Conservation (phyloP, 2,888 invertebrate genomes). For the Pammene aurita region DNA sequence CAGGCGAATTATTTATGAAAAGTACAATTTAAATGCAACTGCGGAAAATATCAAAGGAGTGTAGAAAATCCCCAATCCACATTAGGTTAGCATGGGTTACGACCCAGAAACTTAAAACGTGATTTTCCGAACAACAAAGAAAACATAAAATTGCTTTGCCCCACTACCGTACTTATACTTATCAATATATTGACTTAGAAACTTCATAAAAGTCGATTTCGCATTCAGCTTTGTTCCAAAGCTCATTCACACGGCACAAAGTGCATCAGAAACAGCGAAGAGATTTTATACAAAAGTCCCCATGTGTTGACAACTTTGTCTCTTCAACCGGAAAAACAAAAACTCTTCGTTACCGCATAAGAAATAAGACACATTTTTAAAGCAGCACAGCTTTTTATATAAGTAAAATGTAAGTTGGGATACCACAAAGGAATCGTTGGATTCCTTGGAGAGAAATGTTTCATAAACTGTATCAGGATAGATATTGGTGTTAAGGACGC, state of each 20-base stretch:
- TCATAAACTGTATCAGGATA: slow-evolving; percentile 34
- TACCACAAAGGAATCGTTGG: slow-evolving; percentile 25
- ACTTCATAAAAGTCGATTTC: slow-evolving; percentile 28
- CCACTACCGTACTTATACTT: no score
- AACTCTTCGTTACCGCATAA: not conserved
- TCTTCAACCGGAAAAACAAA: not conserved
- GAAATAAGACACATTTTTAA: not conserved
- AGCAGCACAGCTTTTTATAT: not conserved
- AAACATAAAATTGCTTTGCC: no score
- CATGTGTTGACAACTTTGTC: slow-evolving; percentile 18
- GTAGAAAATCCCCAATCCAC: no score
- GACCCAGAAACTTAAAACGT: no score
- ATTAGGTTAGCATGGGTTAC: no score
- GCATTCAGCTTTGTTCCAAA: slow-evolving; percentile 31
- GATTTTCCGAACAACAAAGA: no score
- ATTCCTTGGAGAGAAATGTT: slow-evolving; percentile 29
- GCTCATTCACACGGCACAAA: slow-evolving; percentile 37
- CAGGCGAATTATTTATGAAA: no score
- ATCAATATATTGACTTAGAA: slow-evolving; percentile 10
- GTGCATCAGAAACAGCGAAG: slow-evolving; percentile 29
- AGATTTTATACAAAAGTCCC: slow-evolving; percentile 20
- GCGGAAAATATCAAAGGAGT: no score
- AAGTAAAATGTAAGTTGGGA: slow-evolving; percentile 27
- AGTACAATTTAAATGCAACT: no score
- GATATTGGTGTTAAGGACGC: slow-evolving; percentile 20